Percentiles rank a stretch among this genome's conserved stretches.
Evolutionary conservation across 2,113 vertebrate species (phyloP).

Genomic region (Chlamydotis undulata): DNA sequence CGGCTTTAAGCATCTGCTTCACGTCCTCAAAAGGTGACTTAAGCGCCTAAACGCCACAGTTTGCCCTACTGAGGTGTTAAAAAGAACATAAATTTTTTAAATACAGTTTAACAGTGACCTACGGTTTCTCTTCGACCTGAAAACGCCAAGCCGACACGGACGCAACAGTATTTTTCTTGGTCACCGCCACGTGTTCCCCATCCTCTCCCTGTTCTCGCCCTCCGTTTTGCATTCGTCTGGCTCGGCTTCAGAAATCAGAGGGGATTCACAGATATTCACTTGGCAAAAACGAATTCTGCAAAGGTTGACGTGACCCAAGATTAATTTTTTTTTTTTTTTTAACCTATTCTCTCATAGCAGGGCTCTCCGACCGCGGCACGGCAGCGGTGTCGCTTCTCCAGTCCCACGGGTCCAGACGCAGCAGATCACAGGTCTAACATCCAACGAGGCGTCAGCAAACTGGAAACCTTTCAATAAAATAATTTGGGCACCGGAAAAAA

Average conservation of each 20-base stretch:
- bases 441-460: too few relatives aligned
- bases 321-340: not conserved
- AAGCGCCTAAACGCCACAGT: not conserved
- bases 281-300: not conserved
- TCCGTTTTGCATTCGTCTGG: not conserved
- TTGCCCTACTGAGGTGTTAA: not conserved
- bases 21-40: conserved; percentile 22
- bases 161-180: conserved; percentile 48
- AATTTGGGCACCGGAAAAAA: too few relatives aligned
- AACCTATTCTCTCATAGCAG: too few relatives aligned
- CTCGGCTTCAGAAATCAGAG: not conserved
- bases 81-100: not conserved
- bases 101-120: not conserved
- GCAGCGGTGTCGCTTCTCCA: not conserved
- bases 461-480: too few relatives aligned
- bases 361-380: not conserved
- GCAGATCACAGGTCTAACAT: too few relatives aligned
- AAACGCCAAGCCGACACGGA: conserved; percentile 42
- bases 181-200: conserved; percentile 17
- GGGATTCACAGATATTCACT: not conserved
- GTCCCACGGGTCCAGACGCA: too few relatives aligned
- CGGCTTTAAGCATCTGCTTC: not conserved
- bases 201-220: conserved; percentile 21
- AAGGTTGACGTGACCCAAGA: not conserved
- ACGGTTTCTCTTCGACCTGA: not conserved